A percentile compares a stretch with the other conserved stretches of the same genome.
These are phyloP conservation scores for Thysanoteuthis rhombus DNA, from an alignment of 2,888 invertebrate genomes.

Conservation along the genomic window DNA sequence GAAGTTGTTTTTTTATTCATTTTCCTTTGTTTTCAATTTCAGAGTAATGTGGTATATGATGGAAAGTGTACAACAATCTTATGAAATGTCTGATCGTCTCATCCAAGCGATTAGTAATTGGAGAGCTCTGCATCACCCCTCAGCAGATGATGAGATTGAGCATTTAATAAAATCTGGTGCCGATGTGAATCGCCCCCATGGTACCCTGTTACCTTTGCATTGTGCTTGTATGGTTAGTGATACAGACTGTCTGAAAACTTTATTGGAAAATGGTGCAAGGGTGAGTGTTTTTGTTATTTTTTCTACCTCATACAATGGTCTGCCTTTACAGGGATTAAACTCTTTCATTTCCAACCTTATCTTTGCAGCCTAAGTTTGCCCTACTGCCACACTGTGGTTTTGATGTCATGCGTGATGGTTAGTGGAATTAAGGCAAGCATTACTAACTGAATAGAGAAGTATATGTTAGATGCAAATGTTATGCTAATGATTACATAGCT, in stretches of 20 bases:
- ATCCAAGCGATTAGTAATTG: conserved; percentile 63
- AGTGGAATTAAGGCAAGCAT: too few relatives aligned
- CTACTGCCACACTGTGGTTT: too few relatives aligned
- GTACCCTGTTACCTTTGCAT: conserved; percentile 65
- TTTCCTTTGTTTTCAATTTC: background rate
- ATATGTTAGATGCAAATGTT: too few relatives aligned
- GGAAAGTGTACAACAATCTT: conserved; percentile 60
- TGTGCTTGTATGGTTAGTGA: conserved; percentile 67
- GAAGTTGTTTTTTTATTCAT: background rate
- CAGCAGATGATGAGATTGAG: conserved; percentile 56
- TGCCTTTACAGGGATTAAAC: background rate
- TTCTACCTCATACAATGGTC: background rate
- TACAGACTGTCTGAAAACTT: conserved; percentile 49
- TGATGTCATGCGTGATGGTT: too few relatives aligned
- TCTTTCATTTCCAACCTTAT: background rate
- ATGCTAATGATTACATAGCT: too few relatives aligned
- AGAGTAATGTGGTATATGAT: conserved; percentile 64
- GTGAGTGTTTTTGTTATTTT: conserved; percentile 46
- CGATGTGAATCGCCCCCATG: conserved; percentile 64
- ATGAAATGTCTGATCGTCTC: conserved; percentile 62
- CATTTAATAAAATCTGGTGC: conserved; percentile 61
- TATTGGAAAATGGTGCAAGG: conserved; percentile 61
- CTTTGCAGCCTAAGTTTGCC: too few relatives aligned
- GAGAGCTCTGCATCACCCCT: conserved; percentile 46
- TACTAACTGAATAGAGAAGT: too few relatives aligned